Evolutionary conservation across 1,140 invertebrate genomes (phyloP), one percentile per base, ranked within the genome.

Genomic region (Hypothenemus hampei): DNA sequence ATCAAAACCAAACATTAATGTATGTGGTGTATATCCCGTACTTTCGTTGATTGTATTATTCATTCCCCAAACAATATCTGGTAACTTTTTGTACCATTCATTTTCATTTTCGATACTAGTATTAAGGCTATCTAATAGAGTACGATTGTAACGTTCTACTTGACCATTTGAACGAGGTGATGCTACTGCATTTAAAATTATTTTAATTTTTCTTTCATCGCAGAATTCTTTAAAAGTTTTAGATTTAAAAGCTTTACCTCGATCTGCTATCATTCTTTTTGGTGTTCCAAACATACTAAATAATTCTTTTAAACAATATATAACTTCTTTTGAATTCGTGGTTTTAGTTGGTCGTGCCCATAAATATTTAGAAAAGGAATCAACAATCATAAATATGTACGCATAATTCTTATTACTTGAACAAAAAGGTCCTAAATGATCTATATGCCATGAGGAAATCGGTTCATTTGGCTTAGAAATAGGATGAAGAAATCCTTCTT

Each of bases 301-400:
- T 11, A 41, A 23, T 11, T 41, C 39, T 21, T n/a, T n/a, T n/a
- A 41, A 21, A 41, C 2, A 2, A 21, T 21, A 4, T 19, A 51
- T 24, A 1, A 41, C 48, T 23, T 51, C 36, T 40, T 40, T 40
- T 3, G 47, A 49, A 31, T 22, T 20, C 13, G 35, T 39, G 19
- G 47, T 39, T 39, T 39, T 49, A 23, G 47, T 49, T 2, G 47
- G 18, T n/a, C 36, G 41, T 1, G 47, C 47, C 8, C 41, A 40
- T 22, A 39, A 3, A n/a, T 2, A 51, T 40, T 51, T 51, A 4
- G 35, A 22, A 40, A 40, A 41, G 6, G 22, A 20, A 43, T 51
- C 35, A 10, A 39, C 45, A 1, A 51, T 41, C 35, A 51, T 43
- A 1, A 51, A 41, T 6, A 51, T 18, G 21, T 41, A 41, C 13